These are phyloP conservation scores for Hoplias malabaricus DNA, from an alignment of 2,113 vertebrate species.

Conservation along the genomic window DNA sequence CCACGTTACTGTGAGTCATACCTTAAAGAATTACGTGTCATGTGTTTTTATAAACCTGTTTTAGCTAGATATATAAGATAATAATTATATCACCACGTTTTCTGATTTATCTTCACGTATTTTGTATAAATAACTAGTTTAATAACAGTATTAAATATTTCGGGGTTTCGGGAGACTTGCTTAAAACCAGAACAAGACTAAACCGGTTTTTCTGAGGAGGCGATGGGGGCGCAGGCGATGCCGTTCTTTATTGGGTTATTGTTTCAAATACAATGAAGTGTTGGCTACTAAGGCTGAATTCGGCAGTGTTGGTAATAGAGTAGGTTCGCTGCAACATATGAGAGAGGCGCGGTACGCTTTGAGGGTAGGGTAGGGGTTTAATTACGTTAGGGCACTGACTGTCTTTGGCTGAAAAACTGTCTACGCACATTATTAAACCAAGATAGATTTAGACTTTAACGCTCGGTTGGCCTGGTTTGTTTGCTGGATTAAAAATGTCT, in stretches of 20 bases:
- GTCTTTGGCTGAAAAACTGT: not conserved
- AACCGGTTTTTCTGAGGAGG: constrained; percentile 10
- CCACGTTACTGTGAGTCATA: not conserved
- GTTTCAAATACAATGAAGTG: not conserved
- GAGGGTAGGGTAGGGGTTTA: not conserved
- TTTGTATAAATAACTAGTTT: not conserved
- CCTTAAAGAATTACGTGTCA: too few species aligned
- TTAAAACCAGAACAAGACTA: constrained; percentile 1
- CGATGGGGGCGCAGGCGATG: not conserved
- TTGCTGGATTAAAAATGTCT: not conserved
- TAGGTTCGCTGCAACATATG: too few species aligned
- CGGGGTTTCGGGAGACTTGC: not conserved
- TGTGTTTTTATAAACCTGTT: not conserved
- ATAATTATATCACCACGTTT: too few species aligned
- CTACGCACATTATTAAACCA: not conserved
- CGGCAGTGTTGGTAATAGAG: too few species aligned
- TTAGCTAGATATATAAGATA: too few species aligned
- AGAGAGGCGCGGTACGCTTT: too few species aligned
- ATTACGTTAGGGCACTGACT: not conserved
- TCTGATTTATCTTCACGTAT: too few species aligned
- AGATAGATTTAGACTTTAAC: not conserved
- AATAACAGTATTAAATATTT: not conserved
- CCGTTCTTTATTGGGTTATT: not conserved
- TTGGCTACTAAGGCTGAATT: too few species aligned
- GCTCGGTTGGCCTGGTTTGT: not conserved